Conservation (phyloP, 1,140 invertebrate species). For the Drosophila ananassae region DNA sequence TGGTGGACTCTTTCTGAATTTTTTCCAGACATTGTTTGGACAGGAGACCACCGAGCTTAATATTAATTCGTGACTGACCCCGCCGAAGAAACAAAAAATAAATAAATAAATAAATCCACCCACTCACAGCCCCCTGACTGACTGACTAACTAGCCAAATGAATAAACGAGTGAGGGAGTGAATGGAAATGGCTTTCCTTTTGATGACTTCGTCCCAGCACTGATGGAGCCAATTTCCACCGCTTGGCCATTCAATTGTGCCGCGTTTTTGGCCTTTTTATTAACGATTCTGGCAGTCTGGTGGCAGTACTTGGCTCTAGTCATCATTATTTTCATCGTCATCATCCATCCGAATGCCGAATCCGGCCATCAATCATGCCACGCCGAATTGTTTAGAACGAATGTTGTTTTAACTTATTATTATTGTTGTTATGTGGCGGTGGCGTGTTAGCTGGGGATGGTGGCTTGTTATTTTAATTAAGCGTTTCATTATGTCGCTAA, state of each 20-base stretch:
- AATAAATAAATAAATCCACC: constrained; percentile 1
- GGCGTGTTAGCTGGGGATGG: constrained; percentile 65
- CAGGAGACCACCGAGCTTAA: constrained; percentile 66
- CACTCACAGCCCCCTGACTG: constrained; percentile 10
- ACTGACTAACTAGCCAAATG: constrained; percentile 44
- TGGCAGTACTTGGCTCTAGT: constrained; percentile 2
- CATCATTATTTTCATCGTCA: constrained; percentile 37
- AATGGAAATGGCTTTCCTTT: constrained; percentile 50
- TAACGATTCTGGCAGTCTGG: constrained; percentile 34
- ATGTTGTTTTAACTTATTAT: constrained; percentile 50
- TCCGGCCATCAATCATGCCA: constrained; percentile 65
- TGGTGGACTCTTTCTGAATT: constrained; percentile 32
- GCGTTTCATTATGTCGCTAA: constrained; percentile 76
- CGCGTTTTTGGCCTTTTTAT: constrained; percentile 56
- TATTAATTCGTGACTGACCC: constrained; percentile 66
- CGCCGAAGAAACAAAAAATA: constrained; percentile 4
- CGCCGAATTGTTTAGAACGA: constrained; percentile 62
- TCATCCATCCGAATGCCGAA: constrained; percentile 7
- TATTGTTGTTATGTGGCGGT: constrained; percentile 45
- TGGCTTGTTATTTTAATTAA: constrained; percentile 79
- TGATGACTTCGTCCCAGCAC: constrained; percentile 62
- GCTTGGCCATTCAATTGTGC: constrained; percentile 42
- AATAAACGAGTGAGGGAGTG: constrained; percentile 35
- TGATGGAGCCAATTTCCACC: constrained; percentile 29
- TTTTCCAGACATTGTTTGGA: constrained; percentile 41